Base-by-base conservation (phyloP, 2,888 invertebrate species). In the Hyles lineata region DNA sequence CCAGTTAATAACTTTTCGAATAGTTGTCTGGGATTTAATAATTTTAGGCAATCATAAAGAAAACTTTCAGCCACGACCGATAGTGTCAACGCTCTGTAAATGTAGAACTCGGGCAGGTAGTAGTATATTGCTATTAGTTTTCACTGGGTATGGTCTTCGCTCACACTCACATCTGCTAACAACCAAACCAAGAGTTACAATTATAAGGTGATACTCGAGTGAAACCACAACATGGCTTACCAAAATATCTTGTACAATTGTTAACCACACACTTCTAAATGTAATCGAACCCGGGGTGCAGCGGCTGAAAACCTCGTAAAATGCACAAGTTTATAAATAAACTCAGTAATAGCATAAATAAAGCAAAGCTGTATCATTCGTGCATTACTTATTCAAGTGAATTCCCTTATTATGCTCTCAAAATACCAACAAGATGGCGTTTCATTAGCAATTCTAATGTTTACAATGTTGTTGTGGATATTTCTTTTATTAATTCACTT, bases 271-370 rank as follows among this genome's bases (percentile, higher is more conserved):
- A 43, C 43, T 35, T 8, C 35, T 43, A 43, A 43, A 43, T 43
- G 43, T 43, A 43, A 43, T 43, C 11, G 43, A 43, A 43, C 17
- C 19, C 23, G 15, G 29, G 25, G 61, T 29, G 35, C n/a, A 63
- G n/a, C 32, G 35, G 32, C 35, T 35, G n/a, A 35, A 62, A 63
- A 63, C 8, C 35, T 63, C 63, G n/a, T 35, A 63, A 61, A 61
- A 35, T 35, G 21, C 0, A 6, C 63, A 32, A 35, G 11, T 35
- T 35, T 63, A 63, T 63, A 35, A 61, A 61, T 61, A 29, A 55
- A 61, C 19, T n/a, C 35, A 63, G 63, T 63, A 21, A 35, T 63
- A 55, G 17, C 55, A 17, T n/a, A 63, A 63, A 63, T 63, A 35
- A n/a, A 35, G 21, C 63, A 63, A 55, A 35, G 32, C 19, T 35